Evolutionary conservation across 2,888 invertebrate species (phyloP).

Genomic region (Dyspetes luteomarginatus): DNA sequence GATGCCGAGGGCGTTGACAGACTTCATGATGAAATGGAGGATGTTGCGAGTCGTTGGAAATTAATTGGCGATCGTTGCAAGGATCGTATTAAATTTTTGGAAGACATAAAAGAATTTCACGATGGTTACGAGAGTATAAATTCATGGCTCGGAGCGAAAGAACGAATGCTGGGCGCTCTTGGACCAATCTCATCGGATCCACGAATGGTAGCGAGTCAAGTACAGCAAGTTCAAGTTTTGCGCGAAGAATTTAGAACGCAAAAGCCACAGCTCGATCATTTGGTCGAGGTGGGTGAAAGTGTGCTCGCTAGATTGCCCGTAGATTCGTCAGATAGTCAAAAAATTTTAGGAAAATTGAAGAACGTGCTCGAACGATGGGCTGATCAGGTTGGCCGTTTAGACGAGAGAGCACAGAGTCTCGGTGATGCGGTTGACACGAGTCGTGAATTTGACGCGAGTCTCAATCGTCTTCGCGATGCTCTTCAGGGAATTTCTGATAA

Average conservation of each 20-base stretch:
- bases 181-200: constrained; percentile 98
- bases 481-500: constrained; percentile 94
- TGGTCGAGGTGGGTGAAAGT: constrained; percentile 92
- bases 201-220: constrained; percentile 97
- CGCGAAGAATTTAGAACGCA: constrained; percentile 97
- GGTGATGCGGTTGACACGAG: constrained; percentile 97
- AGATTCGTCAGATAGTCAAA: constrained; percentile 86
- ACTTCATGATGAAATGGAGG: constrained; percentile 93
- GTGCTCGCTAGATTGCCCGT: constrained; percentile 87
- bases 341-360: constrained; percentile 89
- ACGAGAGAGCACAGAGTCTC: constrained; percentile 94
- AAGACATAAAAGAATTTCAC: constrained; percentile 95
- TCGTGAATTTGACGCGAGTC: constrained; percentile 95
- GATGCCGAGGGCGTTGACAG: constrained; percentile 93
- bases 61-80: constrained; percentile 93
- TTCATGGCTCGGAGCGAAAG: constrained; percentile 96
- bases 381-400: constrained; percentile 90
- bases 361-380: constrained; percentile 92
- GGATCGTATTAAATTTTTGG: constrained; percentile 89
- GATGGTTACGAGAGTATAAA: constrained; percentile 93
- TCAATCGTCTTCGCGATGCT: constrained; percentile 93
- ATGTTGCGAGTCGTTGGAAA: constrained; percentile 93
- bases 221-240: constrained; percentile 94
- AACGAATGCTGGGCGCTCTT: constrained; percentile 96
- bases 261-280: constrained; percentile 94